Evolutionary conservation across 2,797 vertebrate species (phyloP), one percentile per base, ranked within the genome.

Genomic region (Pangasius larnaudii): DNA sequence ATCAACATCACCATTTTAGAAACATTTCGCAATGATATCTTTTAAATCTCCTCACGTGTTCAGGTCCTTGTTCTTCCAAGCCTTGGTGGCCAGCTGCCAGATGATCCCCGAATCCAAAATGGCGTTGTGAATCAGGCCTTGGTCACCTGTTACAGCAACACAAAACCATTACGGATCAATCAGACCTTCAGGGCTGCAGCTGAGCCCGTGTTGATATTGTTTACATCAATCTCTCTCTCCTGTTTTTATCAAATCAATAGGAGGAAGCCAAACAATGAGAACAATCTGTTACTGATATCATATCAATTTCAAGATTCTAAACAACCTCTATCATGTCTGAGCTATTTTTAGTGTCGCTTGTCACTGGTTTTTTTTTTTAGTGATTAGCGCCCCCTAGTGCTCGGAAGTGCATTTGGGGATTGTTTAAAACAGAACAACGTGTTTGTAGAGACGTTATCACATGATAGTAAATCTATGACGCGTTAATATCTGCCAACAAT

Each of bases 91-190:
- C 89, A 99, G 95, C 94, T 97, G 97, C 90, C 97, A 97, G 0
- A 98, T 98, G 91, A 99, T 98, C 91, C 98, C 97, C 0, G 98
- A 98, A 92, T 99, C 99, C 95, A 99, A 93, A 91, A 99, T 98
- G 86, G 99, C 95, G 93, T 99, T 99, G 93, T 99, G 98, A 88
- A 99, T 97, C 84, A 99, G 97, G 89, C 97, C 97, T 90, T 98
- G 98, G 92, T 99, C 97, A 86, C 98, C 98, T 98, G 91, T 85
- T 80, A 89, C 18, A 91, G 14, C 53, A 84, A 84, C 0, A 91
- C 61, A 83, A 59, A n/a, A 53, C 19, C 42, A 49, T 87, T 36
- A 33, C 33, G 0, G 5, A n/a, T 30, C 39, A 63, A 10, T 81
- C 56, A 3, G 59, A 80, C 19, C 30, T 36, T 22, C 51, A 33